Conservation (phyloP, 2,797 vertebrate species). For the Girardinus metallicus region DNA sequence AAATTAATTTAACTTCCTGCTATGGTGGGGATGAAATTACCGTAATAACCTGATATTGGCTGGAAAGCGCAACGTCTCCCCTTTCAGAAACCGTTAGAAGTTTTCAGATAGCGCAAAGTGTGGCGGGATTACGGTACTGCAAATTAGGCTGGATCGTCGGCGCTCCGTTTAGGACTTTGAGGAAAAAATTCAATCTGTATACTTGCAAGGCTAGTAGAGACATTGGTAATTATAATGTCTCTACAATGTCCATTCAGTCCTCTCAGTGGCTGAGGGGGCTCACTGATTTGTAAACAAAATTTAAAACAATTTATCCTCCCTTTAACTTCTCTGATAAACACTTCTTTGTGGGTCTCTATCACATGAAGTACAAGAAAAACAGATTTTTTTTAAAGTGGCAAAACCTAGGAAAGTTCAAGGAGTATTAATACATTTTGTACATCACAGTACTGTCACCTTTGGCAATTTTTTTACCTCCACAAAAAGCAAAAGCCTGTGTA, state of each 20-base stretch:
- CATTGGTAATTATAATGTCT: neutral
- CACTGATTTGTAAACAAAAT: neutral
- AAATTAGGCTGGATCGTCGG: too few species aligned
- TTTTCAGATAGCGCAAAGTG: too few species aligned
- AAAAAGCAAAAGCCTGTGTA: slow-evolving; percentile 59
- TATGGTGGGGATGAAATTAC: too few species aligned
- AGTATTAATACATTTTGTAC: neutral
- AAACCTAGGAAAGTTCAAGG: slow-evolving; percentile 2
- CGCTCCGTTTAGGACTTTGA: neutral
- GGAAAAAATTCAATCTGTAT: neutral
- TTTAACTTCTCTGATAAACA: neutral
- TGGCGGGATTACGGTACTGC: too few species aligned
- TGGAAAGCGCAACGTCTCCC: too few species aligned
- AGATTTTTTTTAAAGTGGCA: neutral
- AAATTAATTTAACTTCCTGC: too few species aligned
- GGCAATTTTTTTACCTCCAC: slow-evolving; percentile 73
- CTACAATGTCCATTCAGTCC: too few species aligned
- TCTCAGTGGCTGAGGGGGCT: too few species aligned
- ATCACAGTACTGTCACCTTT: slow-evolving; percentile 68
- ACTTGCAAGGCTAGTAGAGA: neutral
- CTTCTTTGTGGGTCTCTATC: neutral
- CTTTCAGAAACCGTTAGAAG: too few species aligned
- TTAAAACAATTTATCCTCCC: neutral
- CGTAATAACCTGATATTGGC: too few species aligned
- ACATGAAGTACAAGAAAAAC: neutral